A percentile compares a stretch with the other conserved stretches of the same genome.
Conservation (phyloP, 2,797 vertebrate genomes). For the Amniataba percoides region DNA sequence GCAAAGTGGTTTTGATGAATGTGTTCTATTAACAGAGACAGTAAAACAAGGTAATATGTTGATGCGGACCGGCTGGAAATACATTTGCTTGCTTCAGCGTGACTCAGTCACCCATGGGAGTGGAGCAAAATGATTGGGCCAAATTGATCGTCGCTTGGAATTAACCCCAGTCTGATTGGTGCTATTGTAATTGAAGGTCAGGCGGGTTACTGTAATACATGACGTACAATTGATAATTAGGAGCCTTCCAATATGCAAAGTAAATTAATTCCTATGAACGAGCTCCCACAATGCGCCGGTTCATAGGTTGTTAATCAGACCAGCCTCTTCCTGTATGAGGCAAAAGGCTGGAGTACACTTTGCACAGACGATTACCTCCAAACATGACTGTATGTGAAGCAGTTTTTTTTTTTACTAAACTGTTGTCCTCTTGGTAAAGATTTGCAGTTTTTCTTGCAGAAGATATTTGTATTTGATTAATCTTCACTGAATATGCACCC, state of each 20-base stretch:
- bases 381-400: constrained; percentile 50
- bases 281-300: constrained; percentile 62
- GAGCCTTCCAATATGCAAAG: constrained; percentile 61
- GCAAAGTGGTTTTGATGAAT: constrained; percentile 74
- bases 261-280: constrained; percentile 73
- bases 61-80: constrained; percentile 65
- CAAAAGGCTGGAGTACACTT: constrained; percentile 41
- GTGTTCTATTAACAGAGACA: constrained; percentile 67
- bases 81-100: constrained; percentile 61
- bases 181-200: constrained; percentile 79
- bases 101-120: constrained; percentile 72
- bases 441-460: not conserved
- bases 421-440: constrained; percentile 2
- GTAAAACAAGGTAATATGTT: constrained; percentile 70
- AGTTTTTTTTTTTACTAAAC: not conserved
- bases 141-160: constrained; percentile 77
- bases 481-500: not conserved
- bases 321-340: constrained; percentile 43
- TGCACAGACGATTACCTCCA: constrained; percentile 59
- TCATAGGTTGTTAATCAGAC: constrained; percentile 72
- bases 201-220: constrained; percentile 74
- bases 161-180: constrained; percentile 80
- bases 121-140: constrained; percentile 72
- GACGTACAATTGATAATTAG: constrained; percentile 80
- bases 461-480: not conserved